Conservation (phyloP, 1,140 invertebrate species). For the Galleria mellonella region DNA sequence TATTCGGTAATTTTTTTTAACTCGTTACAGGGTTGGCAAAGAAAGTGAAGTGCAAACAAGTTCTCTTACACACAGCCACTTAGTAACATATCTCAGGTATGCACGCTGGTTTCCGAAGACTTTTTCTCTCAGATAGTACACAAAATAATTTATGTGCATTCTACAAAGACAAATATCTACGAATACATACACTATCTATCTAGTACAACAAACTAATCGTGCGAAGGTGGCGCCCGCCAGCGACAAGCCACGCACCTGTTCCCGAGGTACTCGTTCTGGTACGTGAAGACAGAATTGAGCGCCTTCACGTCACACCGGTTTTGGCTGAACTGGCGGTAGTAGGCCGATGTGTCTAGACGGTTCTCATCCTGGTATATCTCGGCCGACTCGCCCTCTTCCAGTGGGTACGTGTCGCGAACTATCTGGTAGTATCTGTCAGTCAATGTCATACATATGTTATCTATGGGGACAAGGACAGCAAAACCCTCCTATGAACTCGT, state of each 20-base stretch:
- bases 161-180: not conserved
- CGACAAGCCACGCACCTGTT: conserved; percentile 41
- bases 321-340: conserved; percentile 61
- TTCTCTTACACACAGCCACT: too few species aligned
- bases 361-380: conserved; percentile 60
- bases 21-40: too few species aligned
- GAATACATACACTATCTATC: too few species aligned
- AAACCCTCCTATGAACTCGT: not conserved
- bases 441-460: too few species aligned
- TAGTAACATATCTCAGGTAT: too few species aligned
- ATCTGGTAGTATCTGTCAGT: conserved; percentile 53
- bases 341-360: conserved; percentile 49
- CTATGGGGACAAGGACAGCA: not conserved
- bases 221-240: too few species aligned
- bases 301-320: conserved; percentile 57
- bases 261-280: conserved; percentile 90
- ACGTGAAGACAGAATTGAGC: conserved; percentile 86
- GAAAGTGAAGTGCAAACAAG: too few species aligned
- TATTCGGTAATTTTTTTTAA: too few species aligned
- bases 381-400: conserved; percentile 38
- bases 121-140: too few species aligned
- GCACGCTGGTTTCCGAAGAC: too few species aligned
- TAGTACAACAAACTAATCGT: too few species aligned
- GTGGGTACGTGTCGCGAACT: conserved; percentile 26
- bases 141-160: too few species aligned